These are phyloP conservation scores for Eutolmus rufibarbis DNA, from an alignment of 2,888 invertebrate species.

Conservation along the genomic window DNA sequence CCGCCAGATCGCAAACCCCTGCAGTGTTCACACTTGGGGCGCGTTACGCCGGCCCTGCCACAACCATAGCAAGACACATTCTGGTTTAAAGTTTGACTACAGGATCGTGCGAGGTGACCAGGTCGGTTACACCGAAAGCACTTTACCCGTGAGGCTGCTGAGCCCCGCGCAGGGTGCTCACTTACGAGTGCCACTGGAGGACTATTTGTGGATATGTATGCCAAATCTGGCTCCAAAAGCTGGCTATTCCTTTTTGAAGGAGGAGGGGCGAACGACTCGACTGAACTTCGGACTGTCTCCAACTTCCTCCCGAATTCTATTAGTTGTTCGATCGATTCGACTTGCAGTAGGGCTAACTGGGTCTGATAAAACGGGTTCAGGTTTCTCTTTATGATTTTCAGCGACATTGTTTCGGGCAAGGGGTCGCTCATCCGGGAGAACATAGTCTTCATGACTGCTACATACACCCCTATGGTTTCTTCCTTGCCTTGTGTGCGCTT, in stretches of 20 bases:
- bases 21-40: no score
- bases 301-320: neutral
- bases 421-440: neutral
- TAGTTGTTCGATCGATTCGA: neutral
- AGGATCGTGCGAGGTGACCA: neutral
- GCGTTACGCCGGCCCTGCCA: no score
- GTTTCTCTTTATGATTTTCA: neutral
- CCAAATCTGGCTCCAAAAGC: neutral
- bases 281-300: neutral
- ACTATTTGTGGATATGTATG: neutral
- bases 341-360: neutral
- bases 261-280: neutral
- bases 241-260: neutral
- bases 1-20: no score
- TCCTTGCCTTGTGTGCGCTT: neutral
- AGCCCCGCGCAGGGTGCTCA: no score
- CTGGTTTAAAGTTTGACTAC: no score
- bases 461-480: neutral
- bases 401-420: neutral
- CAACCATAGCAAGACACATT: no score
- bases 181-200: neutral
- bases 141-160: fast-evolving
- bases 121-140: neutral
- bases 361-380: neutral
- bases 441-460: neutral